Evolutionary conservation across 2,797 vertebrate species (phyloP).

Genomic region (Tadarida brasiliensis): DNA sequence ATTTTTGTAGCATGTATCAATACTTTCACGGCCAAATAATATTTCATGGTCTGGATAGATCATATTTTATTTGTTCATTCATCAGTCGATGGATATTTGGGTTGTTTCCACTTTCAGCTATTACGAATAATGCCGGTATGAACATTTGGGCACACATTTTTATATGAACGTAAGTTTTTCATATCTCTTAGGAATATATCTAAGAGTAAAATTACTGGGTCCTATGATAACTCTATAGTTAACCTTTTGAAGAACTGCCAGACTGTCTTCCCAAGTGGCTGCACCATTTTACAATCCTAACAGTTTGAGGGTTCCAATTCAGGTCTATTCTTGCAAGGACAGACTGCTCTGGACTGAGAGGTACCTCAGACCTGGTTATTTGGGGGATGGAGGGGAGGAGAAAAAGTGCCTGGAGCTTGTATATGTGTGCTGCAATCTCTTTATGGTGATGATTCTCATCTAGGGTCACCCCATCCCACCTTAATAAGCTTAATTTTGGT

Average conservation of each 20-base stretch:
- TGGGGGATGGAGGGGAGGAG: no score
- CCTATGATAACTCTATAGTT: neutral
- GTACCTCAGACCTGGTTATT: neutral
- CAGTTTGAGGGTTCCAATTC: neutral
- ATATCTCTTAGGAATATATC: neutral
- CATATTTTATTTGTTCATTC: constrained; percentile 15
- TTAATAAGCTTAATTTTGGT: neutral
- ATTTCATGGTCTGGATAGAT: neutral
- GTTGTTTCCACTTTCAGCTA: neutral
- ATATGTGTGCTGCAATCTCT: neutral
- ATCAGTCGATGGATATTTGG: neutral
- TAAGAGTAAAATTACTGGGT: neutral
- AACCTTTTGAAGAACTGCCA: neutral
- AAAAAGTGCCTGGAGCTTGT: neutral
- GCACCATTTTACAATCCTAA: neutral
- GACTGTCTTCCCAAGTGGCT: neutral
- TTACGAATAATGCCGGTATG: neutral
- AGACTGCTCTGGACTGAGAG: neutral
- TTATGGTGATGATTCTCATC: neutral
- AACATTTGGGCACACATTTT: neutral
- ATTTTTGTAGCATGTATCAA: neutral
- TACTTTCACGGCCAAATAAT: constrained; percentile 9
- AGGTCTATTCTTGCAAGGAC: neutral
- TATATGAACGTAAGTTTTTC: neutral
- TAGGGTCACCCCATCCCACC: neutral